Evolutionary conservation across 2,113 vertebrate genomes (phyloP).

Genomic region (Oryzias woworae): DNA sequence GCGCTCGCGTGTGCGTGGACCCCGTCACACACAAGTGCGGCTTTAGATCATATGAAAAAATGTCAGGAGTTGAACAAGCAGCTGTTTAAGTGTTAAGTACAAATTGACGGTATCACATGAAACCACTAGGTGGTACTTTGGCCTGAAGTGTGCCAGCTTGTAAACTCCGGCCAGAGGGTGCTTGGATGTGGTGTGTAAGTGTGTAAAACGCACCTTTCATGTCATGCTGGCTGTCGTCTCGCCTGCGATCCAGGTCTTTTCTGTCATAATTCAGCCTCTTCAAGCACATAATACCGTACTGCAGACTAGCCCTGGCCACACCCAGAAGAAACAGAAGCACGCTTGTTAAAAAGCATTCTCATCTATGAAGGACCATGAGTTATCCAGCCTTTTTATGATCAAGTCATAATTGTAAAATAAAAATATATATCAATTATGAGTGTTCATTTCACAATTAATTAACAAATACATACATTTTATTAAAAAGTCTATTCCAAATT

Average conservation of each 20-base stretch:
- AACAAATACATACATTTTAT: too few relatives aligned
- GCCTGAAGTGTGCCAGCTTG: conserved; percentile 2
- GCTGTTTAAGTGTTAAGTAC: conserved; percentile 46
- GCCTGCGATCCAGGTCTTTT: conserved; percentile 90
- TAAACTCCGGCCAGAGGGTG: background rate
- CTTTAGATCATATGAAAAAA: conserved; percentile 54
- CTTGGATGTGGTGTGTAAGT: background rate
- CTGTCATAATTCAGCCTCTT: conserved; percentile 97
- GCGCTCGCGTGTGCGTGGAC: conserved; percentile 32
- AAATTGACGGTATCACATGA: conserved; percentile 23
- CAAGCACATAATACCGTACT: conserved; percentile 97
- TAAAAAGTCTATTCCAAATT: too few relatives aligned
- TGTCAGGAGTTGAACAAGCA: conserved; percentile 46
- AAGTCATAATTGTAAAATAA: too few relatives aligned
- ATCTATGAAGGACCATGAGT: too few relatives aligned
- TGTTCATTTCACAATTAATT: too few relatives aligned
- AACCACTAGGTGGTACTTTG: conserved; percentile 54
- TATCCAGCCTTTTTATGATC: too few relatives aligned
- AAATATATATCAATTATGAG: too few relatives aligned
- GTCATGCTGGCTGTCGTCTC: conserved; percentile 92
- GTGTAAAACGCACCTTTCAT: conserved; percentile 82
- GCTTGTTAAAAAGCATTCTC: too few relatives aligned
- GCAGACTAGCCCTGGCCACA: conserved; percentile 87
- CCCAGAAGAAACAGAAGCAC: background rate
- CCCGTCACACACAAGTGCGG: conserved; percentile 45